Evolutionary conservation across 2,113 vertebrate genomes (phyloP), one percentile per base, ranked within the genome.

Genomic region (Pterocles orientalis): DNA sequence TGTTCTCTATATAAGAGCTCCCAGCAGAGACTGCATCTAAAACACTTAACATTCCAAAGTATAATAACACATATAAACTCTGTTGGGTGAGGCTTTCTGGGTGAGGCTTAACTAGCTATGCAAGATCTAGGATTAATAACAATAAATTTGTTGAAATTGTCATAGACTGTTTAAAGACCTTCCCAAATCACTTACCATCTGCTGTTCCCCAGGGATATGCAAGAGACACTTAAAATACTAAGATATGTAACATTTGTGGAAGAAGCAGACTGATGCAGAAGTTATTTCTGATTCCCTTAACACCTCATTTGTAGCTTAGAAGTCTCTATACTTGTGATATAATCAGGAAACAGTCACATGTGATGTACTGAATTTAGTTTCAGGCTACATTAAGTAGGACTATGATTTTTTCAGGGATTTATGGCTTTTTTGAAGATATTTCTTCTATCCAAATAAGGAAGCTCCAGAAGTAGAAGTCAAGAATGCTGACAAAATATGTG

Each of bases 11-110:
- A 82, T 93, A 97, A 89, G 66, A 98, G 84, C 66, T 96, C 97
- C 95, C 96, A 97, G 85, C 89, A 97, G 97, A 96, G 97, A 97
- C 96, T 60, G 72, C 96, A 98, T 97, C 95, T 97, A 96, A 97
- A 97, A 96, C 97, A 97, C 96, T 98, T 97, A 97, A 97, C 97
- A 98, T 97, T 98, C 98, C 98, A 94, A 92, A 97, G 94, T 87
- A 91, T 97, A 97, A 97, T 94, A 97, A 97, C 92, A 90, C 97
- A 95, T 96, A 97, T 96, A 97, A 97, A 94, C 85, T 97, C 58
- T 72, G 79, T 75, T 90, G 97, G 97, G 97, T 97, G 97, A 98
- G 98, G 95, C 96, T 93, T 91, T 70, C 36, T 97, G 97, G 96
- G 97, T 96, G 98, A 97, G 98, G 97, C 95, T 97, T 96, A 96